phyloP scores from a whole-genome alignment of 2,113 vertebrate genomes.

The Pluvianellus socialis region DNA sequence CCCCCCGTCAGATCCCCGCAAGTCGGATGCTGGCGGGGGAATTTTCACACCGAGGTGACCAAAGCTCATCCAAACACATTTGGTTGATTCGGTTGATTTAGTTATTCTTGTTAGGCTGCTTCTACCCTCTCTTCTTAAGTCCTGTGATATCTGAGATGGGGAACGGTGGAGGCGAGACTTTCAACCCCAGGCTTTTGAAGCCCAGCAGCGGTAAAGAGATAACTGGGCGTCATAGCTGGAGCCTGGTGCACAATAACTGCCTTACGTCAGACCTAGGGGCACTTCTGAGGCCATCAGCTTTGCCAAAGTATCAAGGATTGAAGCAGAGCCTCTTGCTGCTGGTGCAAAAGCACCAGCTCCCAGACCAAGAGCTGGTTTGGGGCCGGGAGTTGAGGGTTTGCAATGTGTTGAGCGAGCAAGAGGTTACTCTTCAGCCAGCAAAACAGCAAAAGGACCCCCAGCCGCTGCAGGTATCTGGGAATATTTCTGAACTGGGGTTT shows the following conservation, averaged over 20 bases:
- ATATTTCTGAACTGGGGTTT: not conserved
- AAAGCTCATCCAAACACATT: not conserved
- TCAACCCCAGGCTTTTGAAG: rapidly evolving
- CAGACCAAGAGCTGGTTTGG: not conserved
- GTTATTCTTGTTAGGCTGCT: not conserved
- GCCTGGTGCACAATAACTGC: rapidly evolving
- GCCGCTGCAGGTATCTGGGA: not conserved
- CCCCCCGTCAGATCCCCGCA: rapidly evolving
- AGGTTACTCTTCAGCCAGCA: not conserved
- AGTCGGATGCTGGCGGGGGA: not conserved
- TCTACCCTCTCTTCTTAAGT: not conserved
- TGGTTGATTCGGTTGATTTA: not conserved
- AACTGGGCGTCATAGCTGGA: rapidly evolving
- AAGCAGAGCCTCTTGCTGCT: not conserved
- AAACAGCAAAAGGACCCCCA: not conserved
- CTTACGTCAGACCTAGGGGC: not conserved
- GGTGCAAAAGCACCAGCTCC: not conserved
- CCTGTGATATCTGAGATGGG: not conserved
- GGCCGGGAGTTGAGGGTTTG: not conserved
- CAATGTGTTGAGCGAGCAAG: not conserved
- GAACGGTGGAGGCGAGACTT: not conserved
- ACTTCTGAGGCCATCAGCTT: not conserved
- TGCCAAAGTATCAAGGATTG: not conserved
- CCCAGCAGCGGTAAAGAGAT: not conserved
- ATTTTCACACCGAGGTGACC: not conserved